Base-by-base conservation (phyloP, 2,888 invertebrate species). In the Digitonthophagus gazella region DNA sequence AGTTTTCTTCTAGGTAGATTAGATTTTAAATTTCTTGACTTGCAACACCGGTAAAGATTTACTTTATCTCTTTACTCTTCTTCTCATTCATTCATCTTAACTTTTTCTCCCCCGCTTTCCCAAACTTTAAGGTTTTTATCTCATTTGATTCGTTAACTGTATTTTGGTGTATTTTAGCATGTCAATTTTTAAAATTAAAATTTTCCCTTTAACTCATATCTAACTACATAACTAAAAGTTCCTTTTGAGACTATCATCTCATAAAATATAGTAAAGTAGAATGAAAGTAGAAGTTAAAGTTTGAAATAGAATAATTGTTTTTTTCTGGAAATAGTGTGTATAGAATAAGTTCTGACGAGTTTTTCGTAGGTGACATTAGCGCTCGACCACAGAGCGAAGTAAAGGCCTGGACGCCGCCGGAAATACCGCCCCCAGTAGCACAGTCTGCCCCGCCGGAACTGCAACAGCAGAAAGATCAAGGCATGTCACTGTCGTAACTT, bases 331-430 rank as follows among this genome's bases (percentile, higher is more conserved):
- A n/a, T 65, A 65, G n/a, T 64, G 54, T 16, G 19, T 66, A 44
- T 44, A 44, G 28, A 44, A 44, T 44, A 44, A 44, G 28, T 44
- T 44, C 19, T 58, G 18, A 74, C 76, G 75, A 75, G 74, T 74
- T 61, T 28, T n/a, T 22, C 4, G 5, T 76, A 92, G 91, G 91
- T 84, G 93, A 93, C 82, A 88, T 88, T 82, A 88, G 90, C 82
- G 92, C 91, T 84, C 90, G 93, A 85, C 93, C 93, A 82, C 93
- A 93, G 85, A 93, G 93, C 85, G 94, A 94, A 87, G 91, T 93
- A 80, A 93, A 93, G 84, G 91, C 90, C 73, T 90, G 90, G 85
- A 89, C 88, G 72, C 88, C 89, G 58, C 86, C 89, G 73, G 87
- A 87, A 77, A 85, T 86, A 74, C 85, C 88, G 74, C 87, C 87